Evolutionary conservation across 1,140 invertebrate species (phyloP).

Genomic region (Eubasilissa regina): DNA sequence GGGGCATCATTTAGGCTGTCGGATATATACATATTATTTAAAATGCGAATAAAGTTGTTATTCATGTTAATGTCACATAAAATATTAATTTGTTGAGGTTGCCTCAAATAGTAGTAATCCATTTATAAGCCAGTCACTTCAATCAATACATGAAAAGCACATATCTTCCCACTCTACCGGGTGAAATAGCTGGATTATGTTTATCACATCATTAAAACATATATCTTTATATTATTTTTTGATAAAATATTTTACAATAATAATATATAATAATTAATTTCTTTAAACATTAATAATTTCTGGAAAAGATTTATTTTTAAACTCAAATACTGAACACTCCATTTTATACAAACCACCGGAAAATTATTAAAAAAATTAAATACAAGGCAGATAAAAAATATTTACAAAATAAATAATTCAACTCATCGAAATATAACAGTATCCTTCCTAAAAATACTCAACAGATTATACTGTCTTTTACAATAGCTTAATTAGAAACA

Average conservation of each 20-base stretch:
- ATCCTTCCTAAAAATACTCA: slow-evolving; percentile 6
- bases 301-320: slow-evolving; percentile 42
- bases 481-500: slow-evolving; percentile 42
- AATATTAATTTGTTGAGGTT: slow-evolving; percentile 42
- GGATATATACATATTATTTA: slow-evolving; percentile 55
- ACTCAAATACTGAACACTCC: slow-evolving; percentile 46
- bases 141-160: slow-evolving; percentile 48
- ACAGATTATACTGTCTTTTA: slow-evolving; percentile 40
- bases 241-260: slow-evolving; percentile 50
- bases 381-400: slow-evolving; percentile 27
- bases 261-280: slow-evolving; percentile 51
- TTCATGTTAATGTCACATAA: slow-evolving; percentile 30
- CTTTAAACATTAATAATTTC: slow-evolving; percentile 44
- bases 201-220: slow-evolving; percentile 54
- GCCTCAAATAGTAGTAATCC: slow-evolving; percentile 40
- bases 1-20: slow-evolving; percentile 39
- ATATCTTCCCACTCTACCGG: slow-evolving; percentile 19
- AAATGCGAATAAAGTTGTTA: slow-evolving; percentile 42
- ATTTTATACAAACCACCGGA: slow-evolving; percentile 50
- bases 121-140: slow-evolving; percentile 43
- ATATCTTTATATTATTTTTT: slow-evolving; percentile 50
- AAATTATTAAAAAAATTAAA: slow-evolving; percentile 32
- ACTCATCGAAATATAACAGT: slow-evolving; percentile 29
- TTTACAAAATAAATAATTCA: slow-evolving; percentile 54
- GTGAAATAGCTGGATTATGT: slow-evolving; percentile 40